Conservation (phyloP, 2,797 vertebrate species). For the Bryconaethiops microstoma region DNA sequence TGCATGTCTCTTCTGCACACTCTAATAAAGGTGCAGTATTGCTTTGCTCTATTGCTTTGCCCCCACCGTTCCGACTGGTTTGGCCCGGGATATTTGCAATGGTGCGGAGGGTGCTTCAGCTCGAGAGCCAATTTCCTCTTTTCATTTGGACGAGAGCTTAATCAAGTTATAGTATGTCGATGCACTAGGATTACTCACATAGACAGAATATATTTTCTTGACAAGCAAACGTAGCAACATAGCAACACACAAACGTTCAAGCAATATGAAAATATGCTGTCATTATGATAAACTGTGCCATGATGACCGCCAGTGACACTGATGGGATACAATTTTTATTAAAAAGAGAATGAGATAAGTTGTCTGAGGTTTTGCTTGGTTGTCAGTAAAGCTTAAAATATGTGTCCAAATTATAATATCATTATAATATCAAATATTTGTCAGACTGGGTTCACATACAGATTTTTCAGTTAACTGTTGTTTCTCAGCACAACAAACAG, state of each 20-base stretch:
- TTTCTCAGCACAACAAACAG: too few species aligned
- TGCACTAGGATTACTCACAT: background rate
- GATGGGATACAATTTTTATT: too few species aligned
- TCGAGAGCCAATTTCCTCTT: slow-evolving; percentile 53
- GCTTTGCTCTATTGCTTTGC: background rate
- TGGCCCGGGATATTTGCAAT: slow-evolving; percentile 30
- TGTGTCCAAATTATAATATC: too few species aligned
- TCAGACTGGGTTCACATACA: too few species aligned
- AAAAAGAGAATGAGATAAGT: too few species aligned
- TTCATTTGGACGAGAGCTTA: slow-evolving; percentile 43
- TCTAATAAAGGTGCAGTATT: slow-evolving; percentile 1
- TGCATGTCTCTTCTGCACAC: background rate
- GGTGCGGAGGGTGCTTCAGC: slow-evolving; percentile 32
- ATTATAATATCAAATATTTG: too few species aligned
- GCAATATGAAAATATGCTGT: too few species aligned
- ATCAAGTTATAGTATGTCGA: slow-evolving; percentile 41
- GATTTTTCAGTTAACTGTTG: too few species aligned
- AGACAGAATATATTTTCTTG: background rate
- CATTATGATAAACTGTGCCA: too few species aligned
- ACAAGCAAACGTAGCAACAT: background rate
- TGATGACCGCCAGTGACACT: too few species aligned
- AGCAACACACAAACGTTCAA: background rate
- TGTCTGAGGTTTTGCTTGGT: too few species aligned
- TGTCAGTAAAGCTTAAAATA: too few species aligned
- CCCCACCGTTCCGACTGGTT: slow-evolving; percentile 7